Evolutionary conservation across 35 echinoderm and acorn worm genomes (phyloP).

Genomic region (Anneissia japonica): DNA sequence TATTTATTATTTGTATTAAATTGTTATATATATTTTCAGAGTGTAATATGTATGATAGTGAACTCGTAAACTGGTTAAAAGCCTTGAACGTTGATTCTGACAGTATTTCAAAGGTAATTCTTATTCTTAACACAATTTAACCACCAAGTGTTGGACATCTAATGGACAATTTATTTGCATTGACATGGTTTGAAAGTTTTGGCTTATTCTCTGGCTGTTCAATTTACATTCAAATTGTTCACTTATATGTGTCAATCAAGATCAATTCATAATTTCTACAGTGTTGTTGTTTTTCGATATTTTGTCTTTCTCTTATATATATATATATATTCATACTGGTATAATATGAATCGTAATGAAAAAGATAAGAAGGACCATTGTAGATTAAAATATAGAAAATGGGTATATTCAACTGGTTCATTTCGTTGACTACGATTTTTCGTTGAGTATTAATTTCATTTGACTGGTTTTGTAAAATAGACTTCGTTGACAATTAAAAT

Average conservation of each 20-base stretch:
- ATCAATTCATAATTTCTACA: background rate
- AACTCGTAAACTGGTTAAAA: constrained; percentile 61
- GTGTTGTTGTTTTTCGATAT: no score
- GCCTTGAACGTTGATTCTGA: constrained; percentile 41
- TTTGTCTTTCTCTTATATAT: no score
- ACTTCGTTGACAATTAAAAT: no score
- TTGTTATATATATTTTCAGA: constrained; percentile 12
- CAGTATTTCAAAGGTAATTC: constrained; percentile 72
- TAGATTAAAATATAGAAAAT: no score
- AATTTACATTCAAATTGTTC: background rate
- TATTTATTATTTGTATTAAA: background rate
- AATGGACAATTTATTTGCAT: background rate
- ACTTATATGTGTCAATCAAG: background rate
- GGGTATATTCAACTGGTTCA: no score
- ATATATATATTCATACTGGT: no score
- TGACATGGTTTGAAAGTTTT: background rate
- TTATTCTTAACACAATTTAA: background rate
- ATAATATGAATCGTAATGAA: no score
- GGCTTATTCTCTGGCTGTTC: background rate
- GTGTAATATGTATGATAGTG: constrained; percentile 45
- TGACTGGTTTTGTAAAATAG: no score
- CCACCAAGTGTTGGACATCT: background rate
- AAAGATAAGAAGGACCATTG: no score
- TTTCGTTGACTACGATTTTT: no score
- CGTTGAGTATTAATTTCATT: no score